These are phyloP conservation scores for Tetramorium alpestre DNA, from an alignment of 1,140 invertebrate species.

Conservation along the genomic window DNA sequence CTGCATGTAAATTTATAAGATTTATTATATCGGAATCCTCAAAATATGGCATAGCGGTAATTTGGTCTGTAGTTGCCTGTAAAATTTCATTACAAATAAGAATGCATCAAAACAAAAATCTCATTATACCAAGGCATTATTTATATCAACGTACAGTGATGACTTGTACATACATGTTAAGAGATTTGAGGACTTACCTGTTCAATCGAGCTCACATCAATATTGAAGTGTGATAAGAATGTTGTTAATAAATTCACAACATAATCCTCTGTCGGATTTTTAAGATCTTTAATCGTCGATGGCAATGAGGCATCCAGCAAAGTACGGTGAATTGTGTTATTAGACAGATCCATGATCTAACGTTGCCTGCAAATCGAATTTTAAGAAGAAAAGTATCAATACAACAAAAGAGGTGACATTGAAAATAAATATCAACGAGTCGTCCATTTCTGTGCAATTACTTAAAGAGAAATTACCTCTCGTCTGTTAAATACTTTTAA, in stretches of 20 bases:
- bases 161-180: background rate
- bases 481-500: background rate
- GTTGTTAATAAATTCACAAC: conserved; percentile 68
- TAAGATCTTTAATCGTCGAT: conserved; percentile 70
- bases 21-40: conserved; percentile 69
- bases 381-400: background rate
- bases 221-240: conserved; percentile 70
- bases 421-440: background rate
- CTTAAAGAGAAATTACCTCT: background rate
- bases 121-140: background rate
- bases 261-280: conserved; percentile 76
- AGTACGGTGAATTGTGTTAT: conserved; percentile 67
- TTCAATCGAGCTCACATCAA: conserved; percentile 67
- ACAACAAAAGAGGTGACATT: background rate
- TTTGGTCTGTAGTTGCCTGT: conserved; percentile 73
- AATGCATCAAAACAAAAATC: background rate
- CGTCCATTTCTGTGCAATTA: background rate
- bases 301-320: conserved; percentile 71
- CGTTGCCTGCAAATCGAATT: background rate
- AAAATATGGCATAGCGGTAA: conserved; percentile 46
- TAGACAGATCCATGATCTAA: conserved; percentile 42
- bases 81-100: conserved; percentile 34
- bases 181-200: conserved; percentile 50
- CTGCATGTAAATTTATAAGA: conserved; percentile 73
- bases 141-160: background rate